Evolutionary conservation across 2,113 vertebrate genomes (phyloP).

Genomic region (Pterocles orientalis): DNA sequence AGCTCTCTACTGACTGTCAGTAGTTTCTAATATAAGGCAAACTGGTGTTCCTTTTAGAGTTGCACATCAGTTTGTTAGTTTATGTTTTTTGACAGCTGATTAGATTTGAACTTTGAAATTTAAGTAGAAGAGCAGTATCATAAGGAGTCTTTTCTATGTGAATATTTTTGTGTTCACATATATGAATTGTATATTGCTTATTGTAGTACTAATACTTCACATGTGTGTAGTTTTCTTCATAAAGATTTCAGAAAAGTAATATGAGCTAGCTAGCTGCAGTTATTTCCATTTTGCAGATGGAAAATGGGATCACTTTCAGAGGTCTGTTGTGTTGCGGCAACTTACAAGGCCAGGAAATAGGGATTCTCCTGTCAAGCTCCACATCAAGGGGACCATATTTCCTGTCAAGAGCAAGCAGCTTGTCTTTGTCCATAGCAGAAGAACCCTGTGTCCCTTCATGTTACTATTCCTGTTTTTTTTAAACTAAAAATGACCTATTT

Average conservation of each 20-base stretch:
- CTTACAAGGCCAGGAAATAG: not conserved
- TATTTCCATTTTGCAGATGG: not conserved
- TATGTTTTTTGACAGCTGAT: not conserved
- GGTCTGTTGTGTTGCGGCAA: not conserved
- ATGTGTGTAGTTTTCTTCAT: not conserved
- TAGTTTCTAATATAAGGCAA: not conserved
- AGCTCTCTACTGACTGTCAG: not conserved
- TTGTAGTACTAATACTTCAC: not conserved
- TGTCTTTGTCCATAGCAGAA: not conserved
- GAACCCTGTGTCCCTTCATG: not conserved
- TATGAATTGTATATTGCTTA: not conserved
- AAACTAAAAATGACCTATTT: not conserved
- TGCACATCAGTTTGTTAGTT: not conserved
- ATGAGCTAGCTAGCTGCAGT: not conserved
- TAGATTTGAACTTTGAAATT: not conserved
- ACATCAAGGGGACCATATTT: not conserved
- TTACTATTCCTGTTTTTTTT: not conserved
- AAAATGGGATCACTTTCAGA: not conserved
- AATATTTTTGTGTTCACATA: not conserved
- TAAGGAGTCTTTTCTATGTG: not conserved
- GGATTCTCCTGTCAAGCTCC: not conserved
- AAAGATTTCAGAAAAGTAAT: not conserved
- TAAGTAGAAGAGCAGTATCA: not conserved
- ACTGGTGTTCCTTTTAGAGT: not conserved
- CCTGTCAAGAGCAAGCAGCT: not conserved